Percentiles rank a stretch among this genome's conserved stretches.
These are phyloP conservation scores for Drosophila pectinifera DNA, from an alignment of 1,140 invertebrate genomes.

Conservation along the genomic window DNA sequence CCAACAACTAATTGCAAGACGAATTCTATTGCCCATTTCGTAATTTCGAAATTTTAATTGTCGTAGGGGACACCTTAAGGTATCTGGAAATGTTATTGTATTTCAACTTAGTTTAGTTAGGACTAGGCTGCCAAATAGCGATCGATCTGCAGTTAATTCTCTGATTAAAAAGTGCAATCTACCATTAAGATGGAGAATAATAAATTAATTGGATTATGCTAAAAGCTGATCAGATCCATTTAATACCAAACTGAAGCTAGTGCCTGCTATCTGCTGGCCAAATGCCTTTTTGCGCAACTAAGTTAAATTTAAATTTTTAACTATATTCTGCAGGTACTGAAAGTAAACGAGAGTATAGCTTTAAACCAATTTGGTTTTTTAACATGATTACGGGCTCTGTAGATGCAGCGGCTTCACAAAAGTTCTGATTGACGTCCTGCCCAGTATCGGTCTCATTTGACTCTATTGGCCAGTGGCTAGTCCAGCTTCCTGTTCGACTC, in stretches of 20 bases:
- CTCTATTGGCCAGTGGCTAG: neutral
- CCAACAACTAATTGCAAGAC: neutral
- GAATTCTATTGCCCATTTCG: too few relatives aligned
- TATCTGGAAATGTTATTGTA: too few relatives aligned
- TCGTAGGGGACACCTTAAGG: too few relatives aligned
- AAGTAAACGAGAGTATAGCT: neutral
- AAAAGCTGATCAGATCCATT: neutral
- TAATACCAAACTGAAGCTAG: neutral
- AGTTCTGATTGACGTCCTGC: neutral
- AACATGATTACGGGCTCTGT: neutral
- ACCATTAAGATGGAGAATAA: too few relatives aligned
- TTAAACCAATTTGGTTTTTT: neutral
- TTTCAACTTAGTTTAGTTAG: too few relatives aligned
- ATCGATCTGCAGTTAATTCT: neutral
- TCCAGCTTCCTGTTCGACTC: neutral
- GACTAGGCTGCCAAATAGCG: too few relatives aligned
- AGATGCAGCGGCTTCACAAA: neutral
- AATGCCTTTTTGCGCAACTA: neutral
- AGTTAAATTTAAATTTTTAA: neutral
- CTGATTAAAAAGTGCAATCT: too few relatives aligned
- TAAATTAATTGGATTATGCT: neutral
- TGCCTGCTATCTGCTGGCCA: neutral
- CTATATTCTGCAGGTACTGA: neutral
- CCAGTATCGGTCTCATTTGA: neutral
- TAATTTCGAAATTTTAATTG: too few relatives aligned